Evolutionary conservation across 64 coral and sea anemone genomes (phyloP), one percentile per base, ranked within the genome.

Genomic region (Platygyra sinensis): DNA sequence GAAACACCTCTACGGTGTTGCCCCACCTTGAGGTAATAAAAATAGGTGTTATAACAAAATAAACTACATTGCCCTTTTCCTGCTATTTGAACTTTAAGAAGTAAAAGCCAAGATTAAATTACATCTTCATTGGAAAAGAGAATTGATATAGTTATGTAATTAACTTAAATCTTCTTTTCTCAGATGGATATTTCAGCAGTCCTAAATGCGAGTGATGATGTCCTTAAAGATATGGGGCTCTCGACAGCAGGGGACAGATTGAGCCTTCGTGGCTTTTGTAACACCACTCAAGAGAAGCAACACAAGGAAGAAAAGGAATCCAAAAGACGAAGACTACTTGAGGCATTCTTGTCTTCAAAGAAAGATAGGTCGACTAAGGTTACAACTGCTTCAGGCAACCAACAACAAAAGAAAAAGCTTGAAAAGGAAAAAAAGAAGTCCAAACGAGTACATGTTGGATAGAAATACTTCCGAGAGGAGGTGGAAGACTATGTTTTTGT

Each of bases 371-470:
- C 82, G 8, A 75, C 59, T 3, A 91, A 83, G 80, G 17, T 89
- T 89, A 15, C 17, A 29, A 78, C 73, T 42, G 18, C 74, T 85
- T 86, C 52, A 76, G 80, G 72, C 54, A 91, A 62, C 76, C 25
- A 71, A 87, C 73, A 89, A 57, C 74, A 89, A 89, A 93, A 77
- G 72, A 71, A 93, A 93, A 93, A 86, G 83, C 83, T 60, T 87
- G 83, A 72, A 93, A 93, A 87, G 42, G 76, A 78, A 87, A 93
- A 92, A 87, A 52, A 79, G 38, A 78, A 78, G 87, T 78, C 64
- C 38, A 93, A 93, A 93, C 74, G 84, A 87, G 61, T 87, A 87
- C 91, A 93, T 25, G 55, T 93, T 93, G 83, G n/a, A n/a, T n/a
- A n/a, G 75, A 93, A 90, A 78, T 63, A 84, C 76, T 94, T 77